Evolutionary conservation across 1,140 invertebrate genomes (phyloP).

Genomic region (Campoletis sonorensis): DNA sequence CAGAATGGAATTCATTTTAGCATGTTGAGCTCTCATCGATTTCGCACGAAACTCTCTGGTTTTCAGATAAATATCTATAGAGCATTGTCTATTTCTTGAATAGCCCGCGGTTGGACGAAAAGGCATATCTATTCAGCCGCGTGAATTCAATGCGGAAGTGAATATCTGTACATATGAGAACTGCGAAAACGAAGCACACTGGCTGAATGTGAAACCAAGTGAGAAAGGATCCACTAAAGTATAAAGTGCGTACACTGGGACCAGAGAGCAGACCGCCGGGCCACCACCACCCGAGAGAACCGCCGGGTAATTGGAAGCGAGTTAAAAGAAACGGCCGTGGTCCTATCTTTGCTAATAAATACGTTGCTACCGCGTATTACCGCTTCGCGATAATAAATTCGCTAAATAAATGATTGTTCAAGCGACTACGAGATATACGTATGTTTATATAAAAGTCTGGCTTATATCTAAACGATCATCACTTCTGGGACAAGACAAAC

Average conservation of each 20-base stretch:
- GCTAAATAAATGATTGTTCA: conserved; percentile 65
- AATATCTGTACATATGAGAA: conserved; percentile 34
- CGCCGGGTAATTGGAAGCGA: conserved; percentile 65
- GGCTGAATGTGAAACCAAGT: not conserved
- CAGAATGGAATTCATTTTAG: no score
- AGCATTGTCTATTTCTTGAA: not conserved
- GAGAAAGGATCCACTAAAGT: conserved; percentile 53
- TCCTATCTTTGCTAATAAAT: conserved; percentile 71
- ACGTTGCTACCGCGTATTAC: conserved; percentile 70
- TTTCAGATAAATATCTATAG: no score
- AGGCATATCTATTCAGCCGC: no score
- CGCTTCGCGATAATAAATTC: conserved; percentile 65
- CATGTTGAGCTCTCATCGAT: no score
- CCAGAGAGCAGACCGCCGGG: not conserved
- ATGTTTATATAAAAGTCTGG: not conserved
- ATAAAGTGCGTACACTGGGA: conserved; percentile 43
- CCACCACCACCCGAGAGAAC: conserved; percentile 39
- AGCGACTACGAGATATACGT: not conserved
- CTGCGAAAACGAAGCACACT: conserved; percentile 15
- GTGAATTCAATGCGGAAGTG: not conserved
- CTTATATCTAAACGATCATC: conserved; percentile 36
- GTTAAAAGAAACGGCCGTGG: conserved; percentile 58
- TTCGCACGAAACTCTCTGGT: no score
- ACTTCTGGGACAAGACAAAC: not conserved
- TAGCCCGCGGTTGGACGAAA: no score